Evolutionary conservation across 2,888 invertebrate species (phyloP).

Genomic region (Harpalus rubripes): DNA sequence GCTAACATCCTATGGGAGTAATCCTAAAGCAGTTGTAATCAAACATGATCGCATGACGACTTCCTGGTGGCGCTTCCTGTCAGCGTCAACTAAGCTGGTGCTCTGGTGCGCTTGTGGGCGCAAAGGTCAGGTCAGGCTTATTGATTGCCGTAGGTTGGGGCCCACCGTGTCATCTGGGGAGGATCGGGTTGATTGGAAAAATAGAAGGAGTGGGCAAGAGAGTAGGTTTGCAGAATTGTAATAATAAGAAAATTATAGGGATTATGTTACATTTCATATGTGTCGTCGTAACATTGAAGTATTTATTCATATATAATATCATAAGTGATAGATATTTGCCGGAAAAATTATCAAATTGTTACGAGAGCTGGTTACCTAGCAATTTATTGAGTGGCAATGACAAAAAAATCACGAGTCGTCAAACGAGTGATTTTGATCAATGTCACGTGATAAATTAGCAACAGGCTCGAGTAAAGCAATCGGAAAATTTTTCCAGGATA

Average conservation of each 20-base stretch:
- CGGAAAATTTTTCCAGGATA: too few species aligned
- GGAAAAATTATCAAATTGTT: too few species aligned
- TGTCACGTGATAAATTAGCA: too few species aligned
- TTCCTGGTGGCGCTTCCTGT: constrained; percentile 46
- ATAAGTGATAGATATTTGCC: too few species aligned
- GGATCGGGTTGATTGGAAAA: background rate
- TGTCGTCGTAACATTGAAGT: background rate
- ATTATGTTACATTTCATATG: background rate
- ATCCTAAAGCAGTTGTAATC: constrained; percentile 1
- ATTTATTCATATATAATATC: too few species aligned
- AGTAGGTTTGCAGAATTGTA: background rate
- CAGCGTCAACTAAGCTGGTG: background rate
- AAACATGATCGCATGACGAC: constrained; percentile 18
- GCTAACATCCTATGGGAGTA: background rate
- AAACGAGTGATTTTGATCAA: too few species aligned
- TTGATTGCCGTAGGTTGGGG: constrained; percentile 26
- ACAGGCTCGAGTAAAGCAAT: too few species aligned
- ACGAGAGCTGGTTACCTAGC: too few species aligned
- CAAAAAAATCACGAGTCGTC: too few species aligned
- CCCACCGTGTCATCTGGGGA: constrained; percentile 1
- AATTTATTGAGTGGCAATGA: too few species aligned
- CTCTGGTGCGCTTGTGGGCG: constrained; percentile 10
- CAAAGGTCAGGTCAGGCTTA: constrained; percentile 41
- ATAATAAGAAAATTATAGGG: background rate
- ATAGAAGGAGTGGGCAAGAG: background rate